Evolutionary conservation across 2,888 invertebrate species (phyloP).

Genomic region (Drosophila merina): DNA sequence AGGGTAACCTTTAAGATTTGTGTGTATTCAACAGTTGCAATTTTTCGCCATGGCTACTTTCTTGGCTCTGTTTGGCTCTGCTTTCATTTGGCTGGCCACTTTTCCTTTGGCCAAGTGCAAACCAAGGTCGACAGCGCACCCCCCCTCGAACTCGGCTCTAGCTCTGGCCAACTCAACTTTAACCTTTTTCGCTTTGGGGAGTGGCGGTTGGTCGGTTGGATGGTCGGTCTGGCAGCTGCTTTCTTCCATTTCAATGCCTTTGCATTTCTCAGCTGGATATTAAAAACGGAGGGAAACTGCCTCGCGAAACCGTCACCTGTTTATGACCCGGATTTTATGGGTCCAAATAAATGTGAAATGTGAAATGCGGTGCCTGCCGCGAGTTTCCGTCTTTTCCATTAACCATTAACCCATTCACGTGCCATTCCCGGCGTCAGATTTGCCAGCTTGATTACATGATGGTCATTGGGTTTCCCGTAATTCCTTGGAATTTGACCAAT

Average conservation of each 20-base stretch:
- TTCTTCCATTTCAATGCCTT: constrained; percentile 45
- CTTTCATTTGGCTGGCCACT: constrained; percentile 18
- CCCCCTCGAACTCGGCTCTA: not conserved
- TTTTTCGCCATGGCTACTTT: not conserved
- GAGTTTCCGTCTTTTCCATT: constrained; percentile 2
- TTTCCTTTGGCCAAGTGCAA: constrained; percentile 32
- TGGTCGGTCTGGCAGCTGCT: constrained; percentile 33
- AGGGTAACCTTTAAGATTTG: constrained; percentile 15
- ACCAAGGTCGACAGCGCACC: constrained; percentile 33
- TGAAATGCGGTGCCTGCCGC: constrained; percentile 15
- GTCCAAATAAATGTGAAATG: constrained; percentile 33
- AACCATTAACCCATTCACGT: constrained; percentile 27
- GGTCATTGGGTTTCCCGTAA: constrained; percentile 9
- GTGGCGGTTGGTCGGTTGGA: not conserved
- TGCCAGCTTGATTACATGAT: constrained; percentile 41
- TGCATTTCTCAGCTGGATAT: constrained; percentile 44
- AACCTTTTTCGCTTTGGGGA: constrained; percentile 30
- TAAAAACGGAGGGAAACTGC: constrained; percentile 29
- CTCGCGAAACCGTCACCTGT: constrained; percentile 34
- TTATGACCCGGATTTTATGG: constrained; percentile 53
- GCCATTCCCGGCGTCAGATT: constrained; percentile 20
- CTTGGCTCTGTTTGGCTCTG: constrained; percentile 9
- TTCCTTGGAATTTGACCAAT: not conserved
- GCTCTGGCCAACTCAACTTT: constrained; percentile 26
- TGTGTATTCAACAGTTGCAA: constrained; percentile 34